Base-by-base conservation (phyloP, 2,888 invertebrate species). In the Drosophila pseudotakahashii region DNA sequence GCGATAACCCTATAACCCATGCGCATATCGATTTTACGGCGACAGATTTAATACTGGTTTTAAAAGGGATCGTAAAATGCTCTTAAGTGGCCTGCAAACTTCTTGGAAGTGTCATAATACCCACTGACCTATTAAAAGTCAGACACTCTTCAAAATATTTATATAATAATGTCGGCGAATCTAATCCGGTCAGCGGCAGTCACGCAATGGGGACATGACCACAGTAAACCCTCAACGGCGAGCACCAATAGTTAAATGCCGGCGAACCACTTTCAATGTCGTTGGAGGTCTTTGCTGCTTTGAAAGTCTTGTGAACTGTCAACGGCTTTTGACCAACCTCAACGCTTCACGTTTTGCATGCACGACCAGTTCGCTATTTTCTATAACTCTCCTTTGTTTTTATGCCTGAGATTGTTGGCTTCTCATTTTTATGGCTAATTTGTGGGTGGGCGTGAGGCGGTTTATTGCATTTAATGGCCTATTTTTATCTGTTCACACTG, bases 241-340 rank as follows among this genome's bases (percentile, higher is more conserved):
- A 42, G 37, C 50, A 62, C 47, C 58, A 44, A 37, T 9, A 11
- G n/a, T 44, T 11, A 64, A 63, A 50, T 73, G 34, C 78, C 68
- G 79, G 68, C 69, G 45, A 23, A 55, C 19, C 64, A 42, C 42
- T 62, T 80, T 81, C 82, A 84, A 87, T 87, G 75, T 67, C 87
- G 63, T 51, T 44, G 45, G 66, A 57, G 53, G 62, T 60, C 51
- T 59, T 42, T 54, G 51, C 44, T 50, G 59, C 66, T 66, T 80
- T 71, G 76, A 80, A 76, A 80, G 78, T 74, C 54, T 73, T 60
- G 48, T 61, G n/a, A 54, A 45, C 54, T 60, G 59, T 60, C 77
- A 62, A 48, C 62, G 71, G 41, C 62, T 81, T 84, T 79, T 83
- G 82, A 87, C 88, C 85, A 83, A 67, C 85, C 82, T 79, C 82